Conservation (phyloP, 2,113 vertebrate species). For the Sapajus apella region DNA sequence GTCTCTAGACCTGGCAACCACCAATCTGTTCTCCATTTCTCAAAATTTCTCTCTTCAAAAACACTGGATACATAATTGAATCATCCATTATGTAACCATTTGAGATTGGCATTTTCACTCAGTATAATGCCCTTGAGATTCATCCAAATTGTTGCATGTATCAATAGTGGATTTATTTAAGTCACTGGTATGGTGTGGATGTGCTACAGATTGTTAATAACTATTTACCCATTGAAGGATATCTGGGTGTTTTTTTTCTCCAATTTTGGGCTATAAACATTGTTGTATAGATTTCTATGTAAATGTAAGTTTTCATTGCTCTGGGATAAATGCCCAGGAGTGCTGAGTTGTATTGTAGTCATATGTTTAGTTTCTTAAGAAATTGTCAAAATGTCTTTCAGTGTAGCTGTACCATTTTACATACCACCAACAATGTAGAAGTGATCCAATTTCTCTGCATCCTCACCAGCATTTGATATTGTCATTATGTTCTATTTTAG, state of each 20-base stretch:
- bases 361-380: neutral
- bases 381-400: neutral
- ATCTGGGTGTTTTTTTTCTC: neutral
- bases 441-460: neutral
- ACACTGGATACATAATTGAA: neutral
- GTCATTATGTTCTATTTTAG: conserved; percentile 5
- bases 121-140: neutral
- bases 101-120: neutral
- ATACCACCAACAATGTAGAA: neutral
- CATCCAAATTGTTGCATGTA: neutral
- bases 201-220: neutral
- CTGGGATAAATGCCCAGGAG: conserved; percentile 21
- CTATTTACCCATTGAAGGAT: neutral
- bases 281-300: conserved; percentile 6
- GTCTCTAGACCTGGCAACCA: neutral
- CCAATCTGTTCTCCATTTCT: neutral
- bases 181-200: neutral
- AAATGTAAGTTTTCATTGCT: conserved; percentile 22
- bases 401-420: neutral
- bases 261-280: conserved; percentile 30
- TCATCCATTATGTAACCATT: neutral
- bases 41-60: conserved; percentile 21
- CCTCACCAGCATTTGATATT: neutral
- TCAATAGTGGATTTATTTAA: neutral
- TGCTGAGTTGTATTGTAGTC: neutral